Percentiles rank a stretch among this genome's conserved stretches.
phyloP scores from a whole-genome alignment of 2,113 vertebrate genomes.

The Burhinus bistriatus region DNA sequence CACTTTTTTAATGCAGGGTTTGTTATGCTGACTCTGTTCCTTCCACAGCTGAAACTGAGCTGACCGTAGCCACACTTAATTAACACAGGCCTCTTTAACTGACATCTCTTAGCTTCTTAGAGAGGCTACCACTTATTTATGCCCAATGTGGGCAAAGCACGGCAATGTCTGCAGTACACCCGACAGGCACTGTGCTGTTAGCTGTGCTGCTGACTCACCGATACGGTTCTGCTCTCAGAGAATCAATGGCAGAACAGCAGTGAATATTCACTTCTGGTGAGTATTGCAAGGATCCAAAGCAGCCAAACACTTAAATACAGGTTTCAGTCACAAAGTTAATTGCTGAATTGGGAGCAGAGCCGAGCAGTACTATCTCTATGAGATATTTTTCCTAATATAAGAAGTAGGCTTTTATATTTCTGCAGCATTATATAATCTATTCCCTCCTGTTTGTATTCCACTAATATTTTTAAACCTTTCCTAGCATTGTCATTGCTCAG shows the following conservation, averaged over 20 bases:
- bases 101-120: not conserved
- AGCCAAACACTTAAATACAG: not conserved
- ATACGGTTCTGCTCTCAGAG: not conserved
- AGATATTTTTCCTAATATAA: not conserved
- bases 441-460: not conserved
- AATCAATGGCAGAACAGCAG: not conserved
- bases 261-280: not conserved
- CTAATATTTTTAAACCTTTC: not conserved
- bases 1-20: not conserved
- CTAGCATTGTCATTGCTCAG: not conserved
- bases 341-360: not conserved
- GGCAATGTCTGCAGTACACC: not conserved
- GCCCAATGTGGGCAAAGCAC: not conserved
- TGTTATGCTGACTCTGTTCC: not conserved
- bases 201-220: not conserved
- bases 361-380: not conserved
- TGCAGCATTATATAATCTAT: not conserved
- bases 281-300: not conserved
- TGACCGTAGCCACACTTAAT: not conserved
- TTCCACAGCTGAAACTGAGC: not conserved
- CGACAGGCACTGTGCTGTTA: not conserved
- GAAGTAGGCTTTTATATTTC: not conserved
- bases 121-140: not conserved
- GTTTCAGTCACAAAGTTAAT: not conserved
- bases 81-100: not conserved